Conservation (phyloP, 2,113 vertebrate species). For the Varanus salvator region DNA sequence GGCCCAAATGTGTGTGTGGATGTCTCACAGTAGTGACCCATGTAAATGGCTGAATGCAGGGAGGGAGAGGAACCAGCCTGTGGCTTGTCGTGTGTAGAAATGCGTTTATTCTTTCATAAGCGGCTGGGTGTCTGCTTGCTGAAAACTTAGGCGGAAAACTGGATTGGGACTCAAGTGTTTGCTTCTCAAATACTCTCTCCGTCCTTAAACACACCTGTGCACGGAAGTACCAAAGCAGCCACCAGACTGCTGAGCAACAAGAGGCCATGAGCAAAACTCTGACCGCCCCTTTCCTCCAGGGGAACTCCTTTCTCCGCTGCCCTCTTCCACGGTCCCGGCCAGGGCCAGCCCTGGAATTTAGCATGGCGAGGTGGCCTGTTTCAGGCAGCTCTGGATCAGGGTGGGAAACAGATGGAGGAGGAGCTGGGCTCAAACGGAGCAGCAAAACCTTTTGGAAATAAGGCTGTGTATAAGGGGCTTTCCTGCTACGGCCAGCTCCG, state of each 20-base stretch:
- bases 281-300: not conserved
- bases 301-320: constrained; percentile 19
- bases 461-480: not conserved
- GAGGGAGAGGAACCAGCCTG: no score
- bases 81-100: not conserved
- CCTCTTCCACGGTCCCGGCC: not conserved
- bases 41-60: not conserved
- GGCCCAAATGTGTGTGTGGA: not conserved
- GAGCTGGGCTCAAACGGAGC: not conserved
- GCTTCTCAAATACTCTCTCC: constrained; percentile 34
- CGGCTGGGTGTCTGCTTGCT: not conserved
- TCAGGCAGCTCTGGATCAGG: not conserved
- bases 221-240: constrained; percentile 41
- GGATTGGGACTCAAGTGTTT: constrained; percentile 1
- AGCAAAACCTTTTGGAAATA: not conserved
- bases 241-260: constrained; percentile 32
- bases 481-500: not conserved
- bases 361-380: not conserved
- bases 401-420: not conserved
- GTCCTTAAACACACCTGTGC: not conserved
- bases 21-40: not conserved
- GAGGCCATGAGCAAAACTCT: not conserved
- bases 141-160: not conserved
- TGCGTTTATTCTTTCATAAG: not conserved
- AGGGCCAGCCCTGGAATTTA: not conserved